These are phyloP conservation scores for Conistra vaccinii DNA, from an alignment of 2,888 invertebrate genomes.

Conservation along the genomic window DNA sequence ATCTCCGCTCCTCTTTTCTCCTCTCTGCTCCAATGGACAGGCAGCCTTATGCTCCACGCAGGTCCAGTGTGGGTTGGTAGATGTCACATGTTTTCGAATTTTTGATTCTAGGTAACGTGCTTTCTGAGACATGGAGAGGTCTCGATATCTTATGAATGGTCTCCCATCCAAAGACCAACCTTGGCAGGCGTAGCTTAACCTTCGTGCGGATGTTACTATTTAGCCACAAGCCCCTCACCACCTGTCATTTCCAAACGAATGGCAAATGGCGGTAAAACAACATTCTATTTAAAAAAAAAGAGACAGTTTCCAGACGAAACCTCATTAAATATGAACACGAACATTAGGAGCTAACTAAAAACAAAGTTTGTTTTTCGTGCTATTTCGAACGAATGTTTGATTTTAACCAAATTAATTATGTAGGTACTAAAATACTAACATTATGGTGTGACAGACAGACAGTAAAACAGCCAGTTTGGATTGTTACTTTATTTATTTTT, in stretches of 20 bases:
- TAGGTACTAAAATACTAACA: not conserved
- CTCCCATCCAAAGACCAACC: not conserved
- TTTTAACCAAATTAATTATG: conserved; percentile 3
- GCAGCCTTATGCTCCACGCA: no score
- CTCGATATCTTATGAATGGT: no score
- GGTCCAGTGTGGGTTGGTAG: no score
- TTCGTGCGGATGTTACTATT: no score
- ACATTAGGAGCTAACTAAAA: conserved; percentile 8
- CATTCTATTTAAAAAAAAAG: conserved; percentile 3
- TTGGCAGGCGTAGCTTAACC: no score
- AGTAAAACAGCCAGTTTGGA: not conserved
- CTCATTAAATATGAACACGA: conserved; percentile 29
- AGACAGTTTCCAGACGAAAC: conserved; percentile 21
- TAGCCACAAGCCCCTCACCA: not conserved
- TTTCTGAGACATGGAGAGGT: no score
- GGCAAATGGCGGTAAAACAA: not conserved
- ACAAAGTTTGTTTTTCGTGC: conserved; percentile 30
- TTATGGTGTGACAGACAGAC: not conserved
- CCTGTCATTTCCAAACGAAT: not conserved
- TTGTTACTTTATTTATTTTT: not conserved
- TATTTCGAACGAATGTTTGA: not conserved
- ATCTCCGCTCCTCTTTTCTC: no score
- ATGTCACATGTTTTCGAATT: no score
- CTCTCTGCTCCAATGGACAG: no score
- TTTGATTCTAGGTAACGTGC: no score